Evolutionary conservation across 2,113 vertebrate genomes (phyloP).

Genomic region (Elephas maximus): DNA sequence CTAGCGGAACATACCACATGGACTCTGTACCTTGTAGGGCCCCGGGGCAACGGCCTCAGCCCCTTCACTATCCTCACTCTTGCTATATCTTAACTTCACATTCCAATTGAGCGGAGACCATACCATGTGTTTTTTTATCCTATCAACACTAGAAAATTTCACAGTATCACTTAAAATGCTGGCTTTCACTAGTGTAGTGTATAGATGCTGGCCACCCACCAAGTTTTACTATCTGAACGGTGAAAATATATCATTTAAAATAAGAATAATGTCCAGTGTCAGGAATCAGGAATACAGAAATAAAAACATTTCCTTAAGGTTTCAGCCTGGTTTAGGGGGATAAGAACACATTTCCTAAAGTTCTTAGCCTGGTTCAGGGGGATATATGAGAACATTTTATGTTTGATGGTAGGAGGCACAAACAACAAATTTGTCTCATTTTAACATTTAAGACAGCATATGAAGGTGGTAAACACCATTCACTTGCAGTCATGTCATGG

Average conservation of each 20-base stretch:
- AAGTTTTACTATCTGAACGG: neutral
- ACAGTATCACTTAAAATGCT: neutral
- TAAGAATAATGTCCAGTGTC: neutral
- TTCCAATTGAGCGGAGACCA: neutral
- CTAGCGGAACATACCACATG: neutral
- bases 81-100: neutral
- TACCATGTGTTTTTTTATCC: too few relatives aligned
- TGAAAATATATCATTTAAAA: neutral
- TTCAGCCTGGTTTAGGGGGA: neutral
- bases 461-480: neutral
- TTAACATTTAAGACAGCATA: neutral
- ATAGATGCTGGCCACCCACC: neutral
- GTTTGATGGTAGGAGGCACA: neutral
- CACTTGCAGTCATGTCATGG: neutral
- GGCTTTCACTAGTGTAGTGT: neutral
- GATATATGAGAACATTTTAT: neutral
- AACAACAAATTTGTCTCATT: neutral
- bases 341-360: neutral
- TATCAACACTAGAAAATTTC: neutral
- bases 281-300: neutral
- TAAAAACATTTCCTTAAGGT: too few relatives aligned
- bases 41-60: too few relatives aligned
- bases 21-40: neutral
- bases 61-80: neutral
- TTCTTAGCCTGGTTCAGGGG: neutral